Evolutionary conservation across 2,888 invertebrate genomes (phyloP).

Genomic region (Pilophorus perplexus): DNA sequence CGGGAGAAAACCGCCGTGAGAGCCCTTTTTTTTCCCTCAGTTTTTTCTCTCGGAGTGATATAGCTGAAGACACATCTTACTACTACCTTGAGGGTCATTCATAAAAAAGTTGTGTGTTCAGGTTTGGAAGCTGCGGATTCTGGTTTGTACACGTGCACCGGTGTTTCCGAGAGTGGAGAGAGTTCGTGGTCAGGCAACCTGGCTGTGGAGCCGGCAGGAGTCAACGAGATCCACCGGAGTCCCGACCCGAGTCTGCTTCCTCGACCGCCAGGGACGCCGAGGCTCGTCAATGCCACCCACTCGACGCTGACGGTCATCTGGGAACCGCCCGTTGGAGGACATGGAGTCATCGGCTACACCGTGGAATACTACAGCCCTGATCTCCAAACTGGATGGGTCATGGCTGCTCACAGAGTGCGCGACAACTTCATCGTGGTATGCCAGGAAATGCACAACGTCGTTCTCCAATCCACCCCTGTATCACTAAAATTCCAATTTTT

Average conservation of each 20-base stretch:
- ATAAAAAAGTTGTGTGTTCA: too few species aligned
- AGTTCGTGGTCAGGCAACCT: constrained; percentile 76
- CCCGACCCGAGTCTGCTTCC: constrained; percentile 57
- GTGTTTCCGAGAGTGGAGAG: constrained; percentile 78
- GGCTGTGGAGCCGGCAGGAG: constrained; percentile 56
- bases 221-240: constrained; percentile 55
- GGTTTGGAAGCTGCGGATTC: constrained; percentile 72
- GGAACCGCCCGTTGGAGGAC: constrained; percentile 52
- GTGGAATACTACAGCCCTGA: constrained; percentile 76
- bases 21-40: too few species aligned
- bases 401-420: constrained; percentile 66
- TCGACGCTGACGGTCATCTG: constrained; percentile 49
- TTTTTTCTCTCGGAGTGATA: too few species aligned
- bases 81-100: too few species aligned
- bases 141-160: constrained; percentile 78
- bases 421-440: constrained; percentile 68
- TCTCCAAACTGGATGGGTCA: constrained; percentile 71
- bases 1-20: background rate
- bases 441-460: background rate
- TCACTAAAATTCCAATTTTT: background rate
- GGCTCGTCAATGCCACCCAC: constrained; percentile 54
- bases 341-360: constrained; percentile 66
- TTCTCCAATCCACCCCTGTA: background rate
- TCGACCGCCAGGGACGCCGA: constrained; percentile 56
- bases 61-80: too few species aligned